Evolutionary conservation across 2,888 invertebrate genomes (phyloP).

Genomic region (Calameuta idolon): DNA sequence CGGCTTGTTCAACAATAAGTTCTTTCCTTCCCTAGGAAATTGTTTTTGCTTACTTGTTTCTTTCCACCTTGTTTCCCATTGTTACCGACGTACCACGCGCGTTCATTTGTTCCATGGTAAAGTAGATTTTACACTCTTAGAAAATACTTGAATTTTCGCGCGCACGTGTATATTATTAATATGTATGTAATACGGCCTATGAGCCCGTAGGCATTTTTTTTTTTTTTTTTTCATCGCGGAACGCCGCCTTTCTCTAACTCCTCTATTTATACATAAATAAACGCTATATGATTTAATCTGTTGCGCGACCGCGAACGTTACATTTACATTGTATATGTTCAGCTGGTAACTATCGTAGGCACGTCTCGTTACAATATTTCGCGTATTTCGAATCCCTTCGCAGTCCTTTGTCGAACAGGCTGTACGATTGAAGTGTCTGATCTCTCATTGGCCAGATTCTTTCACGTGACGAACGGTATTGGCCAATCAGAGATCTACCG

Average conservation of each 20-base stretch:
- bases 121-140: conserved; percentile 35
- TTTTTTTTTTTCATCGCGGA: not conserved
- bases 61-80: conserved; percentile 21
- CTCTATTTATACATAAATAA: conserved; percentile 43
- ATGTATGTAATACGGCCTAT: conserved; percentile 8
- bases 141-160: conserved; percentile 44
- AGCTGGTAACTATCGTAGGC: conserved; percentile 51
- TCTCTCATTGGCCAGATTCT: not conserved
- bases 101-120: conserved; percentile 24
- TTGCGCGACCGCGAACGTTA: conserved; percentile 29
- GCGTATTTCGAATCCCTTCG: not conserved
- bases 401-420: not conserved
- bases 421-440: not conserved
- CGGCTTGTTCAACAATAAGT: not conserved
- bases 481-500: not conserved
- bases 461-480: not conserved
- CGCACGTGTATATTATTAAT: conserved; percentile 16
- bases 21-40: conserved; percentile 9
- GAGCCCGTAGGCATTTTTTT: not conserved
- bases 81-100: conserved; percentile 35
- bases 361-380: conserved; percentile 34
- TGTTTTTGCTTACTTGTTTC: conserved; percentile 14
- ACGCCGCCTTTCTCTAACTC: conserved; percentile 18
- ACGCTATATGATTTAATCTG: conserved; percentile 39
- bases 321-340: conserved; percentile 34